Evolutionary conservation across 1,140 invertebrate species (phyloP), one percentile per base, ranked within the genome.

Genomic region (Bombus fervidus): DNA sequence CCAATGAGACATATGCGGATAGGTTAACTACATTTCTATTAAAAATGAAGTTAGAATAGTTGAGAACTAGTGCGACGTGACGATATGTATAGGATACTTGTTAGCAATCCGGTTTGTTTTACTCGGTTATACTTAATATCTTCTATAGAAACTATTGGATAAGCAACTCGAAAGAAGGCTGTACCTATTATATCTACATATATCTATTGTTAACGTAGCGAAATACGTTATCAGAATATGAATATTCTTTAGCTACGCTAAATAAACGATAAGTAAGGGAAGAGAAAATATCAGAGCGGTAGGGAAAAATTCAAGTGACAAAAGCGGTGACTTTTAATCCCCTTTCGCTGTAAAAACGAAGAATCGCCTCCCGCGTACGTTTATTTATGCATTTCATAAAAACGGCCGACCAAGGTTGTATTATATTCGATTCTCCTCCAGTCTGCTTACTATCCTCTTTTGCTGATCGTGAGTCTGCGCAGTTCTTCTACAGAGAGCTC

Each of bases 321-420:
- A 79, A 72, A 72, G 53, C 53, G 15, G 31, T 62, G 76, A 84
- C 64, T 80, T 84, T 80, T 80, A 84, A 80, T 84, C 68, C 62
- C 41, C 83, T 84, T 84, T 72, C 53, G 31, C 53, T 8, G 66
- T 72, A 43, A 62, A 84, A 84, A 43, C 68, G 76, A 84, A 84
- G 39, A 79, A 84, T 84, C 66, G 39, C 71, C 68, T 68, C 66
- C 62, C 76, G 68, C 66, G 66, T 79, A 72, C 83, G 68, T 80
- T 84, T 84, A 84, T 84, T 84, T 84, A 84, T 84, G 53, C 53
- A 84, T 84, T 84, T 84, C 83, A 84, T 84, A 84, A 79, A 84
- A 84, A 84, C 76, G 82, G n/a, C 82, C 47, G 83, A 72, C 53
- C 39, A 53, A 28, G 53, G 66, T 18, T 79, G 53, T 68, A 84